Evolutionary conservation across 1,140 invertebrate genomes (phyloP), one percentile per base, ranked within the genome.

Genomic region (Ooceraea biroi): DNA sequence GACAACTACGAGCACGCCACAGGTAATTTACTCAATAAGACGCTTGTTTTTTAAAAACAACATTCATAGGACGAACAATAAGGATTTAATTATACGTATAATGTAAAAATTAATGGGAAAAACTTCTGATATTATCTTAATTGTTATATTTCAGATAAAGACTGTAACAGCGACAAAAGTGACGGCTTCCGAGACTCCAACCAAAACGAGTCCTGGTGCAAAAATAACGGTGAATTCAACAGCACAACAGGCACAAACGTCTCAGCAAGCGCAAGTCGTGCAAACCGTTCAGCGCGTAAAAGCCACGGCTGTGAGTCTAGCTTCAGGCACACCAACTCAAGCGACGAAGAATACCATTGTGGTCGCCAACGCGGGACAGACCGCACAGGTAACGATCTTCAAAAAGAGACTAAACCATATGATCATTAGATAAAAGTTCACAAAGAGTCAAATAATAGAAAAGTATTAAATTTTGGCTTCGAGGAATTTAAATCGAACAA

Each of bases 311-410:
- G 82, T 92, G 14, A 68, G 89, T 14, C 44, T 84, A 25, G 78
- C 87, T n/a, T 76, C 87, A 30, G 77, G 80, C 3, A 87, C 87
- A 50, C 52, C 90, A 0, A 69, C 88, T n/a, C 90, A 88, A 80
- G 74, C 91, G 2, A 87, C 89, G 0, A 94, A 94, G 19, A 91
- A 88, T 41, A 91, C 93, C 1, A 90, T 94, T 44, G 89, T 94
- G 0, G 91, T 94, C 61, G 91, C 93, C 0, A 94, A 93, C 82
- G 88, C 93, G 27, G 93, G 93, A 36, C 93, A 94, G 89, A 85
- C 93, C 25, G 85, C 93, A 69, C 93, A 94, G 84, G 93, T 94
- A 73, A 76, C 57, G 0, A 36, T 4, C 11, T 10, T 4, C 1
- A 10, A 14, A 44, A 25, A 41, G n/a, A n/a, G n/a, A 61, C 3